phyloP scores from a whole-genome alignment of 2,797 vertebrate species.

The Diceros bicornis region DNA sequence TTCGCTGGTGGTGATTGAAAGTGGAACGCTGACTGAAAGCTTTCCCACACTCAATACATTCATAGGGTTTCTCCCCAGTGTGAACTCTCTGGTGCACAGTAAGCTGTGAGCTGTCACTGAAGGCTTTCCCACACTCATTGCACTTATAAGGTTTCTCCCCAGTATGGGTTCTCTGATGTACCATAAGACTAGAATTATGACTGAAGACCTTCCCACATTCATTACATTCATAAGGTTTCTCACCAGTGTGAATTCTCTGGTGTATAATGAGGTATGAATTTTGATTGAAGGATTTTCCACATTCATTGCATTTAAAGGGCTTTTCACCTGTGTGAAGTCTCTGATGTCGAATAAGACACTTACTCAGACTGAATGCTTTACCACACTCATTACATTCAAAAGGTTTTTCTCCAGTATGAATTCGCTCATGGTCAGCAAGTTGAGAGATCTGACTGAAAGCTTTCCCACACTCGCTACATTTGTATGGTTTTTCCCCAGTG shows the following conservation, averaged over 20 bases:
- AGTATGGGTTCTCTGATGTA: constrained; percentile 83
- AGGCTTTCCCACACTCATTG: constrained; percentile 82
- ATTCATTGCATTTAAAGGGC: constrained; percentile 76
- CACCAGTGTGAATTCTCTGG: constrained; percentile 83
- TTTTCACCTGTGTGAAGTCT: constrained; percentile 81
- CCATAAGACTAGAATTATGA: constrained; percentile 79
- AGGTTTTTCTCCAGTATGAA: constrained; percentile 81
- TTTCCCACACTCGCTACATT: constrained; percentile 81
- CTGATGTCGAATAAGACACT: constrained; percentile 81
- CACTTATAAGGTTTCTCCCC: constrained; percentile 85
- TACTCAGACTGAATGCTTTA: constrained; percentile 80
- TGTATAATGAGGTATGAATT: constrained; percentile 80
- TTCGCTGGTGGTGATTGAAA: constrained; percentile 82
- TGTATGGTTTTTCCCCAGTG: constrained; percentile 69
- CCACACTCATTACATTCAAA: constrained; percentile 80
- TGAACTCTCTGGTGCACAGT: constrained; percentile 83
- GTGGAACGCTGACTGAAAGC: constrained; percentile 85
- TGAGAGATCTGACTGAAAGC: constrained; percentile 80
- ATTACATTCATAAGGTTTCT: constrained; percentile 79
- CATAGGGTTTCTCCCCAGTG: constrained; percentile 84
- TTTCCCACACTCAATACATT: constrained; percentile 82
- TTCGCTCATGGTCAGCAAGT: constrained; percentile 74
- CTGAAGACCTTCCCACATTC: constrained; percentile 83
- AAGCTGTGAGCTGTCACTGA: constrained; percentile 83
- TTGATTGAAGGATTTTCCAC: constrained; percentile 82